Conservation (phyloP, 2,888 invertebrate species). For the Gisinianus flammeolus region DNA sequence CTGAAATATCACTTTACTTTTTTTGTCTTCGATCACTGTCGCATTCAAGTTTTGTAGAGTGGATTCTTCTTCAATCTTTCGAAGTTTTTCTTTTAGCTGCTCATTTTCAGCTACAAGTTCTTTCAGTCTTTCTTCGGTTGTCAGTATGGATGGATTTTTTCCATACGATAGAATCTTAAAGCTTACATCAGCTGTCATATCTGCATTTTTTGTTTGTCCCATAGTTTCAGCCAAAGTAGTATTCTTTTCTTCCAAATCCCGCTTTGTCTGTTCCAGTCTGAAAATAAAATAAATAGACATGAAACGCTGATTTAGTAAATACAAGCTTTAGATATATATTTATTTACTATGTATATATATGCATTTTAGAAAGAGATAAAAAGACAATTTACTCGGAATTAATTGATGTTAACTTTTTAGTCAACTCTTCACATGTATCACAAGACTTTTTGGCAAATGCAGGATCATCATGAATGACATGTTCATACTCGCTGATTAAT, state of each 20-base stretch:
- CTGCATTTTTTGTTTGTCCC: background rate
- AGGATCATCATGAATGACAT: constrained; percentile 47
- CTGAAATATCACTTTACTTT: constrained; percentile 32
- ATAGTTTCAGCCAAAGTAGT: constrained; percentile 8
- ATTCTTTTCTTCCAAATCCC: constrained; percentile 32
- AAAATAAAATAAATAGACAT: background rate
- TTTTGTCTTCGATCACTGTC: constrained; percentile 25
- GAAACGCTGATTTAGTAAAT: too few relatives aligned
- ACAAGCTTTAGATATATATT: too few relatives aligned
- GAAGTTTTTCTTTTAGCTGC: constrained; percentile 49
- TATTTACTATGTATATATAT: too few relatives aligned
- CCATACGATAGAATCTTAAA: constrained; percentile 54
- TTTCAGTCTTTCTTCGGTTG: constrained; percentile 50
- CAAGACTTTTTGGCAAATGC: constrained; percentile 45
- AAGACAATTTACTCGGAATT: constrained; percentile 45
- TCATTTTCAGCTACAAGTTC: constrained; percentile 54
- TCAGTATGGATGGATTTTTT: constrained; percentile 54
- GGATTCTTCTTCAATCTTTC: constrained; percentile 43
- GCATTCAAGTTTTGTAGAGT: constrained; percentile 2
- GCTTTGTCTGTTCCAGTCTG: constrained; percentile 39
- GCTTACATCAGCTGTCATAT: constrained; percentile 32
- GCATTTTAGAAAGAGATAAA: too few relatives aligned
- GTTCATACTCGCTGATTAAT: constrained; percentile 52
- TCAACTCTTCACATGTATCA: constrained; percentile 51
- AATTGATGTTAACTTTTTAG: constrained; percentile 38